Evolutionary conservation across 2,888 invertebrate species (phyloP).

Genomic region (Tetanocera ferruginea): DNA sequence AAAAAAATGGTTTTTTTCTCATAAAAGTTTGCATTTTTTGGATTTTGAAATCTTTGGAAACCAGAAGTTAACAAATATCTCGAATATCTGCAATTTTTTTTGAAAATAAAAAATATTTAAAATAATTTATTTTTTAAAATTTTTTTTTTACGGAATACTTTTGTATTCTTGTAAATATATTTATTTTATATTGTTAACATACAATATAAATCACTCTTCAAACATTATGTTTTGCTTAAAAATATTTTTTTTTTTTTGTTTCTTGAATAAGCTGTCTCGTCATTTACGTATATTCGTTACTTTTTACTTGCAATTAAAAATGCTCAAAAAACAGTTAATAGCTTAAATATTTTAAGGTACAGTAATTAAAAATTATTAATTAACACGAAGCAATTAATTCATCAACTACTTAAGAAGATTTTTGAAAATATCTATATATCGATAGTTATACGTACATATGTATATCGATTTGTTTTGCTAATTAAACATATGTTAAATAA

Average conservation of each 20-base stretch:
- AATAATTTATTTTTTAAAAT: background rate
- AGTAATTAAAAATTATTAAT: background rate
- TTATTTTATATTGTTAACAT: background rate
- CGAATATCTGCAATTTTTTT: background rate
- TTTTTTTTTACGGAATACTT: background rate
- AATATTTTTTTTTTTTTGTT: conserved; percentile 12
- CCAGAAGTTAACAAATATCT: conserved; percentile 14
- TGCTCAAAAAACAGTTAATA: conserved; percentile 4
- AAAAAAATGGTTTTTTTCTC: conserved; percentile 28
- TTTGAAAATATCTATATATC: background rate
- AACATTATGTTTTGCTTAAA: too few relatives aligned
- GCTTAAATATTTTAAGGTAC: conserved; percentile 19
- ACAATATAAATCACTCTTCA: background rate
- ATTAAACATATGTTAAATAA: background rate
- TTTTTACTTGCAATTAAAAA: background rate
- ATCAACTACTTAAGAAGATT: too few relatives aligned
- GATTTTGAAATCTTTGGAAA: conserved; percentile 32
- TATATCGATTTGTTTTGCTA: background rate
- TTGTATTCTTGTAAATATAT: background rate
- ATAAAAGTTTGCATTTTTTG: conserved; percentile 14
- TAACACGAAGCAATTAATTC: background rate
- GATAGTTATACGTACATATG: background rate
- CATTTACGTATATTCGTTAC: conserved; percentile 67
- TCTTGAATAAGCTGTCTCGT: conserved; percentile 49
- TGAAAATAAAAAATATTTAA: background rate